Evolutionary conservation across 2,888 invertebrate genomes (phyloP), one percentile per base, ranked within the genome.

Genomic region (Pterostichus madidus): DNA sequence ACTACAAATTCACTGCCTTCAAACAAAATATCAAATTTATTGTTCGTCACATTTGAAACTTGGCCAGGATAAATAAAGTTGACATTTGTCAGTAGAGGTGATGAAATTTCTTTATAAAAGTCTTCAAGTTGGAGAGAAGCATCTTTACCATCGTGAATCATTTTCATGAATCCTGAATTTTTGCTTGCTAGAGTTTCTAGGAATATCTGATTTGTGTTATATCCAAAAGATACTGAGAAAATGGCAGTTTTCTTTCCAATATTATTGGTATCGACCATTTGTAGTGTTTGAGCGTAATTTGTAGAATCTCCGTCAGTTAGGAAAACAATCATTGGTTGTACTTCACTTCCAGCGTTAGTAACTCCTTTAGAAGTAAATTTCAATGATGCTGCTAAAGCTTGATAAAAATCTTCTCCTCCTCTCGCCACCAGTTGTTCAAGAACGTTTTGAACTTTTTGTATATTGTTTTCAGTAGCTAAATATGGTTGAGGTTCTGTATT

Each of bases 391-490:
- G 88, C 85, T 5, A 94, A 86, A 0, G 94, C 93, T 83, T 91
- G 91, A 85, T 91, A 91, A 84, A 94, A 93, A 86, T 94, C 93
- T 6, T 94, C 94, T 39, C 92, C n/a, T 5, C 92, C 92, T 24
- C 87, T 86, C 0, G 92, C 92, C 49, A 88, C 86, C 53, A 93
- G 88, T 83, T 91, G 88, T 83, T 90, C 89, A 56, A 92, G 89
- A 84, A 92, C 91, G 83, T 90, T 87, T 86, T 92, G 92, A 2
- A 93, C 93, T 84, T 91, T 91, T 46, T 24, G 87, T 13, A 92
- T 90, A 87, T 92, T 92, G 49, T 91, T 90, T 0, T 88, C 86
- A 0, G 91, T 91, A 15, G 91, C 92, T 39, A 39, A 39, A 39
- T 7, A 7, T 39, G 39, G 39, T 39, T 39, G 3, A 8, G 39